Base-by-base conservation (phyloP, 2,888 invertebrate genomes). In the Augochlorella aurata region DNA sequence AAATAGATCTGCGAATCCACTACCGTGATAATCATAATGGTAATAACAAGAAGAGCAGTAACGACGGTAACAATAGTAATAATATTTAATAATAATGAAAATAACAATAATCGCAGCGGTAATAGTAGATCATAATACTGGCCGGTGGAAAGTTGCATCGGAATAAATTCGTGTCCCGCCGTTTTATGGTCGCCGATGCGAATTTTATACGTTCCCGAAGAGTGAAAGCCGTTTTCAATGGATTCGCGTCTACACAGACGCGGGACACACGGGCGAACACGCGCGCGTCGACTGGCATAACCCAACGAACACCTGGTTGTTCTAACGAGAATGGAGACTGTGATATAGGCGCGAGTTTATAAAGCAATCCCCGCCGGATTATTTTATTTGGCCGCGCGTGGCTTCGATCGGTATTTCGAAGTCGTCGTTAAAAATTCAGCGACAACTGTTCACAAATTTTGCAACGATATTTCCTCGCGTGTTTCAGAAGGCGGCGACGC, bases 141-240 rank as follows among this genome's bases (percentile, higher is more conserved):
- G 16, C 45, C 14, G n/a, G 54, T 49, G 47, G 58, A 52, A 44
- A 65, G 61, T 38, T 12, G 63, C n/a, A 68, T 73, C 63, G 58
- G 52, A 63, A 82, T 74, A 72, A 76, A 73, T 69, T 63, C 38
- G 69, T 72, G 50, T 63, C 63, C 21, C n/a, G 14, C 24, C 29
- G 67, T 21, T 71, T 77, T 71, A 71, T 61, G 50, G 14, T 71
- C 47, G 54, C 16, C 18, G 47, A n/a, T 49, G 76, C 12, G 69
- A 76, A 76, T 45, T 21, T 77, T 47, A 52, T 66, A 76, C 38
- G 63, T 38, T 63, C 47, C 65, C 65, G 50, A 67, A 66, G 77
- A 61, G 77, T 58, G 77, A 79, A 79, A 79, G 77, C 77, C 58
- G 71, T 77, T 71, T 72, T 52, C 77, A 66, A 68, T 47, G 49